Conservation (phyloP, 2,113 vertebrate species). For the Pseudolaguvia tuberculata region DNA sequence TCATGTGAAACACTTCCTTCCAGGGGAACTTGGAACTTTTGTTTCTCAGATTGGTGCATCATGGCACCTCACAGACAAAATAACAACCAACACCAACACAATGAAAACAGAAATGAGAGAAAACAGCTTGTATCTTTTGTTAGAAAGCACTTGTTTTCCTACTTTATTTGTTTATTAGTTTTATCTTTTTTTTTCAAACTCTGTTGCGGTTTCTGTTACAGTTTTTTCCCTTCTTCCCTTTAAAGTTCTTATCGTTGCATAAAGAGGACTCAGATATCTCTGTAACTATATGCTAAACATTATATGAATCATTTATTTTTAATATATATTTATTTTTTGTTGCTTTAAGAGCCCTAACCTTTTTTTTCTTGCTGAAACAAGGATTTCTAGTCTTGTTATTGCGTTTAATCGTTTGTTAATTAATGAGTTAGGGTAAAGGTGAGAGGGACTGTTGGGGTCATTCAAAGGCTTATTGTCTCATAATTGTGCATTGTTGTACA, state of each 20-base stretch:
- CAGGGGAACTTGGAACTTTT: slow-evolving; percentile 14
- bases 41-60: slow-evolving; percentile 31
- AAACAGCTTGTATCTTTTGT: slow-evolving; percentile 53
- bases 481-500: slow-evolving; percentile 25
- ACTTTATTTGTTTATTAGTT: slow-evolving; percentile 46
- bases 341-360: slow-evolving; percentile 26
- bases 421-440: slow-evolving; percentile 7
- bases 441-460: neutral
- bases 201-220: slow-evolving; percentile 45
- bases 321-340: slow-evolving; percentile 55
- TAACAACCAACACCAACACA: slow-evolving; percentile 41
- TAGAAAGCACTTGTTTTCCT: slow-evolving; percentile 46
- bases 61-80: slow-evolving; percentile 41
- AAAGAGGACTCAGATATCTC: slow-evolving; percentile 46
- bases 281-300: slow-evolving; percentile 41
- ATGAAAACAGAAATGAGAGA: slow-evolving; percentile 27
- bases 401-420: slow-evolving; percentile 32
- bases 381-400: slow-evolving; percentile 25
- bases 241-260: slow-evolving; percentile 41
- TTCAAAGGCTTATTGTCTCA: slow-evolving; percentile 11
- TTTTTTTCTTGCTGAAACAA: slow-evolving; percentile 33
- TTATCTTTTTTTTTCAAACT: slow-evolving; percentile 52
- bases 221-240: slow-evolving; percentile 21
- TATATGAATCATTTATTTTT: slow-evolving; percentile 51
- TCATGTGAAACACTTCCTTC: slow-evolving; percentile 77